Percentiles rank a stretch among this genome's conserved stretches.
These are phyloP conservation scores for Melanotus villosus DNA, from an alignment of 2,888 invertebrate species.

Conservation along the genomic window DNA sequence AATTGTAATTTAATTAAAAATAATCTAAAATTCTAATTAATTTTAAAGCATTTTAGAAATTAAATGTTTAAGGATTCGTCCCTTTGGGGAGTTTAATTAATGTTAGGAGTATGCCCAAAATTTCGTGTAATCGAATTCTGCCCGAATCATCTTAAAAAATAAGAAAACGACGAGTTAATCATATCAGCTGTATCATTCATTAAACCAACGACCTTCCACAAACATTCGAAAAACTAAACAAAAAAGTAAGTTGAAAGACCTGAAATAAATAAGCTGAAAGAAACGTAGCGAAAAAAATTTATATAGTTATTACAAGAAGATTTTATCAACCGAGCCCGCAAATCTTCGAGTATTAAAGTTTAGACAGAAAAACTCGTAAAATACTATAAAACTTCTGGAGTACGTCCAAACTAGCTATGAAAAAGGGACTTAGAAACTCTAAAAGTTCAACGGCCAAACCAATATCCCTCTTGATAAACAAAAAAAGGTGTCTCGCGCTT, in stretches of 20 bases:
- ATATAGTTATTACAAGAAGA: neutral
- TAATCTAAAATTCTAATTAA: too few relatives aligned
- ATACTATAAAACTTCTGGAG: neutral
- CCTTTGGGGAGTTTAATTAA: too few relatives aligned
- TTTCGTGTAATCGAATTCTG: too few relatives aligned
- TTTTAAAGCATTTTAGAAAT: too few relatives aligned
- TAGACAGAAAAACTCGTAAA: neutral
- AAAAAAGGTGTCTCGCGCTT: neutral
- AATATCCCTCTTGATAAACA: neutral
- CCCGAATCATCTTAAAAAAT: too few relatives aligned
- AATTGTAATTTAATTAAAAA: too few relatives aligned
- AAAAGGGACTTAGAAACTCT: neutral
- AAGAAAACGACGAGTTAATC: too few relatives aligned
- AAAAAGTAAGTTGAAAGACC: neutral
- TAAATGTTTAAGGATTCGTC: too few relatives aligned
- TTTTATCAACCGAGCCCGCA: neutral
- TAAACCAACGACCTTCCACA: too few relatives aligned
- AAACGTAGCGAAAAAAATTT: neutral
- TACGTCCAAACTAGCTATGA: neutral
- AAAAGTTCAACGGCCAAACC: conserved; percentile 5
- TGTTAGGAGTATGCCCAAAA: too few relatives aligned
- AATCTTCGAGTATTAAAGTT: conserved; percentile 7
- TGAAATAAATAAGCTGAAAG: neutral
- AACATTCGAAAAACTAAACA: too few relatives aligned
- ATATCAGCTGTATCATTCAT: too few relatives aligned